Base-by-base conservation (phyloP, 2,797 vertebrate genomes). In the Gadopsis bispinosus region DNA sequence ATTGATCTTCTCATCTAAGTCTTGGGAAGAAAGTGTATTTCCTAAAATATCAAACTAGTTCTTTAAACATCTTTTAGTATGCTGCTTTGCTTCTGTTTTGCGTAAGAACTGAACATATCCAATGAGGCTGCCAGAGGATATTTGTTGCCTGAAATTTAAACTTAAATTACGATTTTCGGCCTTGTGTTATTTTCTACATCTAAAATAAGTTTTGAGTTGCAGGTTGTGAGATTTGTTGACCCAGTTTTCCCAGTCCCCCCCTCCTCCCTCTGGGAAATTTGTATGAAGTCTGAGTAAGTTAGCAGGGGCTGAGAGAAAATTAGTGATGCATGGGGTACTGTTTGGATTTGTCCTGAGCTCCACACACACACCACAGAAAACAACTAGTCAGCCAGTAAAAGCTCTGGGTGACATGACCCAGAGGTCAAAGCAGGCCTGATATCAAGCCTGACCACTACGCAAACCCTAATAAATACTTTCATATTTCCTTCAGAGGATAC, bases 401-500 rank as follows among this genome's bases (percentile, higher is more conserved):
- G 56, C 69, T 72, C 81, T 41, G 77, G 35, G 35, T 63, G 70
- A 62, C 17, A 12, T 6, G 43, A 78, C 26, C 54, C 69, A 58
- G 70, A 80, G 73, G 35, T 80, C 56, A 67, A 29, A 81, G 55
- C 16, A 58, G 60, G 65, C 75, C 58, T 22, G 58, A 70, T 66
- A 66, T 79, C 74, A 74, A 68, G 59, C 62, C 77, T 20, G 54
- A 64, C 47, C 43, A 83, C 70, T 58, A 62, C 77, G 74, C 43
- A 53, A 83, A 82, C 73, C 54, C 61, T 89, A 75, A 92, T 91
- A 91, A 92, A 93, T 91, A 93, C 84, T 91, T 85, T 84, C 61
- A 79, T 68, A 75, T 72, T 84, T 86, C 83, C 74, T 88, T 81
- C 81, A 79, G 76, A 91, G 69, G 77, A 89, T 67, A 86, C 70